Evolutionary conservation across 2,888 invertebrate species (phyloP).

Genomic region (Platynereis dumerilii): DNA sequence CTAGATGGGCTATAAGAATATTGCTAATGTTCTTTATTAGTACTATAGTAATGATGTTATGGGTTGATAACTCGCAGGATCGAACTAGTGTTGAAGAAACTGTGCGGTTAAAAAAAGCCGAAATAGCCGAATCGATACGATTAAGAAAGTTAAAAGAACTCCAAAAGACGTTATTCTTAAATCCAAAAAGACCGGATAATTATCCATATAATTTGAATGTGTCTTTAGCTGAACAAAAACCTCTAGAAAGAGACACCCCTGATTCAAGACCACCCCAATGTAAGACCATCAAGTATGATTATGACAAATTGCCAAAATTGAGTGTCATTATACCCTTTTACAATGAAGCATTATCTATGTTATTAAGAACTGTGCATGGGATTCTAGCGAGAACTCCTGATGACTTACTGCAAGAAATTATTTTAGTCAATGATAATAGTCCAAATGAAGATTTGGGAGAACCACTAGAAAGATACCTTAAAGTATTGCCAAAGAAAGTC

Average conservation of each 20-base stretch:
- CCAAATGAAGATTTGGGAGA: slow-evolving; percentile 37
- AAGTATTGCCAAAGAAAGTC: slow-evolving; percentile 28
- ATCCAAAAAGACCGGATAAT: slow-evolving; percentile 38
- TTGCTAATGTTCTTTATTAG: slow-evolving; percentile 25
- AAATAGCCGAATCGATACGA: slow-evolving; percentile 20
- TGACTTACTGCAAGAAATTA: slow-evolving; percentile 39
- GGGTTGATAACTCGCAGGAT: slow-evolving; percentile 10
- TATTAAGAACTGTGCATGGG: slow-evolving; percentile 52
- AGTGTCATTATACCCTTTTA: slow-evolving; percentile 42
- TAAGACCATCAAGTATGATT: slow-evolving; percentile 20
- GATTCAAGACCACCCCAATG: slow-evolving; percentile 37
- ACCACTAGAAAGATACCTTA: slow-evolving; percentile 36
- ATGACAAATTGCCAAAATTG: slow-evolving; percentile 34
- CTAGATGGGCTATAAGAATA: slow-evolving; percentile 23
- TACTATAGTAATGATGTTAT: slow-evolving; percentile 30
- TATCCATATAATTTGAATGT: slow-evolving; percentile 43
- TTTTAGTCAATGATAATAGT: slow-evolving; percentile 39
- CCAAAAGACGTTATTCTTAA: slow-evolving; percentile 31
- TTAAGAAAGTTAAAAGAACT: slow-evolving; percentile 12
- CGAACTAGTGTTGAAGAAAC: not conserved
- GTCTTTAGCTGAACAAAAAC: slow-evolving; percentile 35
- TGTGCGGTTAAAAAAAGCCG: not conserved
- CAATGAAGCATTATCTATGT: slow-evolving; percentile 53
- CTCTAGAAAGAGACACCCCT: slow-evolving; percentile 36
- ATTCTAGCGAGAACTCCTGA: slow-evolving; percentile 38